These are phyloP conservation scores for Lithobius niger DNA, from an alignment of 1,140 invertebrate species.

Conservation along the genomic window DNA sequence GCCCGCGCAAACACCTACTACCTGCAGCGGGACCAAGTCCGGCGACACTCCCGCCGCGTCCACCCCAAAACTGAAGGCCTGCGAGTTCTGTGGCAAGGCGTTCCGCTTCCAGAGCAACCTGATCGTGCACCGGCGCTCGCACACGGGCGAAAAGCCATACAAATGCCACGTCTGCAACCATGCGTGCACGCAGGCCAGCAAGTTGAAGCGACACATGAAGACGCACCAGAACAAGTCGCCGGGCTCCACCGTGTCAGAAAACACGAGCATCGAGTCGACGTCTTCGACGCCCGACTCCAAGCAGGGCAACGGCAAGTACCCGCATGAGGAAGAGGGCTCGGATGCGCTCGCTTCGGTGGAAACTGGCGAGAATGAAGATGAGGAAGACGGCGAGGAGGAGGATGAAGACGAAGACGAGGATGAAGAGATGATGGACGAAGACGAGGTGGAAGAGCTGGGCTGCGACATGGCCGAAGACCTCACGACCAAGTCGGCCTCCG, in stretches of 20 bases:
- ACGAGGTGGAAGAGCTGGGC: constrained; percentile 29
- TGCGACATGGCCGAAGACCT: constrained; percentile 70
- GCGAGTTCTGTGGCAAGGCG: constrained; percentile 77
- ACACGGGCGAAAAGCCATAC: constrained; percentile 49
- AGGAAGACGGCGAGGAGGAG: constrained; percentile 32
- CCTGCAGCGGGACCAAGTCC: constrained; percentile 26
- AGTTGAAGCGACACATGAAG: constrained; percentile 74
- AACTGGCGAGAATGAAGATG: constrained; percentile 45
- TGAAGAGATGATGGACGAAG: constrained; percentile 23
- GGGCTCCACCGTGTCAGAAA: constrained; percentile 20
- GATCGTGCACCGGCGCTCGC: constrained; percentile 72
- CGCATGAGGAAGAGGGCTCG: constrained; percentile 46
- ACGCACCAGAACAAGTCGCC: constrained; percentile 37
- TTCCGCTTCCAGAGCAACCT: constrained; percentile 87
- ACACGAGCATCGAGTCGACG: constrained; percentile 28
- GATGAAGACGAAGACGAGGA: constrained; percentile 33
- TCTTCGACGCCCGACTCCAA: constrained; percentile 34
- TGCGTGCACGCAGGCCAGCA: constrained; percentile 46
- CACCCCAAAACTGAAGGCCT: constrained; percentile 28
- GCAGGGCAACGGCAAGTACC: constrained; percentile 20
- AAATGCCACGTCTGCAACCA: constrained; percentile 44
- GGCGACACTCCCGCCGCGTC: constrained; percentile 34
- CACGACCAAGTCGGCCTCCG: constrained; percentile 39
- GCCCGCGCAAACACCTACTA: constrained; percentile 22
- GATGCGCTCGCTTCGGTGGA: constrained; percentile 30